These are phyloP conservation scores for Pangasianodon gigas DNA, from an alignment of 2,113 vertebrate species.

Conservation along the genomic window DNA sequence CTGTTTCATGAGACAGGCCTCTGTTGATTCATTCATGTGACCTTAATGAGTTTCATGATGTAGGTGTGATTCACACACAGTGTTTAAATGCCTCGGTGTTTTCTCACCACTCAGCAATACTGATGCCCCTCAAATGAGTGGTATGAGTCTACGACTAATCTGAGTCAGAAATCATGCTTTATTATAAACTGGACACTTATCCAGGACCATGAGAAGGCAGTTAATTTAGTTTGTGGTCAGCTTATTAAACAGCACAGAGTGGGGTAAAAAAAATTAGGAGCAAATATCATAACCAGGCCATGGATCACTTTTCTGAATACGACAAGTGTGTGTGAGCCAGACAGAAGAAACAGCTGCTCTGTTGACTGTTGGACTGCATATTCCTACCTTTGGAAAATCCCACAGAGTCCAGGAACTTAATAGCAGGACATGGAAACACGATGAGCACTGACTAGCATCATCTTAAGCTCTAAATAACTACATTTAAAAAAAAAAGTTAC, in stretches of 20 bases:
- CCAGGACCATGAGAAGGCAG: too few relatives aligned
- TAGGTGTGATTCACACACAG: neutral
- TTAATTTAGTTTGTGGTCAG: too few relatives aligned
- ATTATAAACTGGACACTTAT: neutral
- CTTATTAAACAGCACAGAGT: too few relatives aligned
- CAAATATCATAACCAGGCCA: neutral
- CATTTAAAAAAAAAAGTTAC: neutral
- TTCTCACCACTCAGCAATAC: neutral
- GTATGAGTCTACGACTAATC: neutral
- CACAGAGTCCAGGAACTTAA: neutral
- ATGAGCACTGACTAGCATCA: neutral
- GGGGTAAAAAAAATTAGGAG: neutral
- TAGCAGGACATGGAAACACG: neutral
- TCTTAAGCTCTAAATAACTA: neutral
- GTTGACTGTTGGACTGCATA: neutral
- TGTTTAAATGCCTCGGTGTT: neutral
- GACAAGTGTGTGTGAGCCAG: neutral
- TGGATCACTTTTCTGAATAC: neutral
- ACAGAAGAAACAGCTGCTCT: conserved; percentile 3
- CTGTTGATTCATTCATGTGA: neutral
- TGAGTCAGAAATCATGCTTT: neutral
- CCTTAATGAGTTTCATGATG: neutral
- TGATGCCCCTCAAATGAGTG: neutral
- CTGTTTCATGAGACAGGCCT: neutral
- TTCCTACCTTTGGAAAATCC: conserved; percentile 1